Base-by-base conservation (phyloP, 2,888 invertebrate genomes). In the Parthenolecanium corni region DNA sequence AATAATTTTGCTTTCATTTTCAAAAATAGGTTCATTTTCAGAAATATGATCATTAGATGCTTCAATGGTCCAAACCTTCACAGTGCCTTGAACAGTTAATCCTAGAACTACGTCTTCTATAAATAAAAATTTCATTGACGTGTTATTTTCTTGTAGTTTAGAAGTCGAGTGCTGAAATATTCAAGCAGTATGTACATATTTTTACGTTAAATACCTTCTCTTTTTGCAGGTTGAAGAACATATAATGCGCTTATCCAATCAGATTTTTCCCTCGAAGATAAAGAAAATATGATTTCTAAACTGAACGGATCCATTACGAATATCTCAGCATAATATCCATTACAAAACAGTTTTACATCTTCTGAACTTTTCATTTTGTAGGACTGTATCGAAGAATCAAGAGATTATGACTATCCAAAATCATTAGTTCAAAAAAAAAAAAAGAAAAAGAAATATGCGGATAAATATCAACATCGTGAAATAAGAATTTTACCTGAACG, bases 211-310 rank as follows among this genome's bases (percentile, higher is more conserved):
- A 52, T 66, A 83, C 83, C 82, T 75, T 80, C 79, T 74, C 81
- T 77, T 73, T 80, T 81, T 70, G 79, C 77, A 67, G 83, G 83
- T 67, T 80, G 73, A 51, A 85, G 74, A 38, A 97, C 89, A 76
- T 94, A 92, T 69, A 96, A 80, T 51, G 97, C 92, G 66, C 92
- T 91, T 70, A 98, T 93, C 97, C 98, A 98, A 72, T 98, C 97
- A 0, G 97, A 95, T 72, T 93, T 93, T 66, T 96, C 91, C 72
- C 92, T 86, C 0, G 95, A 95, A 69, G 90, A 89, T 47, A 98
- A 76, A n/a, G 85, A 84, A 74, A 93, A 93, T 14, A 95, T 76
- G 18, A 94, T 83, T 75, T 95, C 94, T 68, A 98, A 77, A 64
- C 91, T 94, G 71, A 92, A 89, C 0, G 97, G 94, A 74, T 99